phyloP scores from a whole-genome alignment of 1,140 invertebrate genomes.

The Pachyrhynchus sulphureomaculatus region DNA sequence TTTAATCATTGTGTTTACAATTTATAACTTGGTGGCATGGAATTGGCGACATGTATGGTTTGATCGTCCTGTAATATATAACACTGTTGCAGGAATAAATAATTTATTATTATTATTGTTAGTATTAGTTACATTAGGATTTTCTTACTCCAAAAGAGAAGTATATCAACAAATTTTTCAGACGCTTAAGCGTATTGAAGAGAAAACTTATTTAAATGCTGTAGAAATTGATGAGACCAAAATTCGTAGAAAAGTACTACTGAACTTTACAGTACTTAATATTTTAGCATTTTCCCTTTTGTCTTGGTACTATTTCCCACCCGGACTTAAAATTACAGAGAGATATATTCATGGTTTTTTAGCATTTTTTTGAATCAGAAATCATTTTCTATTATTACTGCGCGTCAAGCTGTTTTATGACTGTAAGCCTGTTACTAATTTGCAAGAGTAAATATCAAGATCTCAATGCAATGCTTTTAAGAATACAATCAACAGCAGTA shows the following conservation, averaged over 20 bases:
- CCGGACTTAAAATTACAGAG: neutral
- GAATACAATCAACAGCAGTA: neutral
- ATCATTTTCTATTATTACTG: conserved; percentile 2
- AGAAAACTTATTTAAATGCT: neutral
- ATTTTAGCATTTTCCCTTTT: neutral
- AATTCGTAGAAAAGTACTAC: neutral
- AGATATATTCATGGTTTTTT: neutral
- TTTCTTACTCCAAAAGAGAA: neutral
- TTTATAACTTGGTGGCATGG: too few relatives aligned
- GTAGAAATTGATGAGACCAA: neutral
- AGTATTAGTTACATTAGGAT: neutral
- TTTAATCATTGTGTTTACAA: too few relatives aligned
- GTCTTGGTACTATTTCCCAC: conserved; percentile 1
- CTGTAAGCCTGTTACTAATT: neutral
- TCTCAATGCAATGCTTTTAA: neutral
- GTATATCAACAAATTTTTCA: neutral
- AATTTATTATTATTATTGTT: neutral
- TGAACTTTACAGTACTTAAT: too few relatives aligned
- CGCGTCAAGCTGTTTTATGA: neutral
- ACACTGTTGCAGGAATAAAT: neutral
- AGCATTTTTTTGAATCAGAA: neutral
- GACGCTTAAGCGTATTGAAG: neutral
- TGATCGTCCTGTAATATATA: neutral
- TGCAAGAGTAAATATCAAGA: conserved; percentile 1
- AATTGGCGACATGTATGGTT: too few relatives aligned